A percentile compares a stretch with the other conserved stretches of the same genome.
Conservation (phyloP, 2,797 vertebrate genomes). For the Pteropus rufus region DNA sequence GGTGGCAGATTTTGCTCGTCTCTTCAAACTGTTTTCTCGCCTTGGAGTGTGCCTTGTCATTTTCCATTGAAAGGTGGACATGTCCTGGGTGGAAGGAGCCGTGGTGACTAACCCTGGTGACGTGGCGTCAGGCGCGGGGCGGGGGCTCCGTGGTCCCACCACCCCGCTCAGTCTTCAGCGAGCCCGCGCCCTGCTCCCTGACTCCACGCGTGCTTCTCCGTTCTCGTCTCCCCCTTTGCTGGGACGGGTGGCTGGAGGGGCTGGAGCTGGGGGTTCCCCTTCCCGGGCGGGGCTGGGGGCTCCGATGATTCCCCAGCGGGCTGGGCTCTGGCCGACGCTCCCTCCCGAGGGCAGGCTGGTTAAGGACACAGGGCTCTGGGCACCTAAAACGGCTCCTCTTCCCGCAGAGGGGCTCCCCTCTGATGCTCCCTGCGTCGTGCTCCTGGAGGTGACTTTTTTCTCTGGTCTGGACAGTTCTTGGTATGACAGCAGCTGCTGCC, state of each 20-base stretch:
- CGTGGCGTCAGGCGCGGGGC: not conserved
- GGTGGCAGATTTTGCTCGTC: accelerated
- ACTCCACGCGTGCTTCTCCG: not conserved
- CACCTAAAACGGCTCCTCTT: too few species aligned
- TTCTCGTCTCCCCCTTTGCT: too few species aligned
- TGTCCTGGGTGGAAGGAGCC: not conserved
- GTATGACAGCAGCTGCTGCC: too few species aligned
- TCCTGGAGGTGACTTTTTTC: not conserved
- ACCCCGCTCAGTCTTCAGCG: too few species aligned
- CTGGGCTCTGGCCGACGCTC: not conserved
- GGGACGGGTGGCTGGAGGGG: not conserved
- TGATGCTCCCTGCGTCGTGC: not conserved
- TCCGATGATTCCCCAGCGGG: not conserved
- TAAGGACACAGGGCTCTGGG: not conserved
- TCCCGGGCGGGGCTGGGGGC: too few species aligned
- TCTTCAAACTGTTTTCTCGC: too few species aligned
- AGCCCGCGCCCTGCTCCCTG: not conserved
- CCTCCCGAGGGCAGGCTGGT: too few species aligned
- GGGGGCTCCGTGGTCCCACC: too few species aligned
- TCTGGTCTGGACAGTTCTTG: too few species aligned
- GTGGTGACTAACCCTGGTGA: not conserved
- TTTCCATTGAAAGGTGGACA: not conserved
- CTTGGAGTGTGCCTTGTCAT: not conserved
- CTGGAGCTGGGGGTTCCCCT: not conserved
- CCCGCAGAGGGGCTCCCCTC: not conserved